Base-by-base conservation (phyloP, 2,888 invertebrate genomes). In the Melanotus villosus region DNA sequence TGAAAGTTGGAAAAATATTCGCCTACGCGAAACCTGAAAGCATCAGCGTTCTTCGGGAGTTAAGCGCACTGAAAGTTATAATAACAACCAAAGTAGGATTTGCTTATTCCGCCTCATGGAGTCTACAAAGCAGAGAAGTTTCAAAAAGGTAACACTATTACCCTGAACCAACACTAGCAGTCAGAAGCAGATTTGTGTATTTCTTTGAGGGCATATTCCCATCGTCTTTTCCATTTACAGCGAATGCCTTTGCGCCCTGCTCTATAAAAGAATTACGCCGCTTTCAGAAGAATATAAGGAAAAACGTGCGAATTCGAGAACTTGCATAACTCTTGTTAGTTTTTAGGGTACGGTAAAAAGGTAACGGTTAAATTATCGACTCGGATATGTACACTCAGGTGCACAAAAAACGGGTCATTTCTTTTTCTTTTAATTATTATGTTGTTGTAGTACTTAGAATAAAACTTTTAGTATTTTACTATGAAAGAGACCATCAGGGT, bases 1-100 rank as follows among this genome's bases (percentile, higher is more conserved):
- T 26, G 64, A 64, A 65, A 47, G 57, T 65, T 57, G 18, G 26
- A 65, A 65, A 65, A 65, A 65, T 50, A 57, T 57, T 65, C 50
- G 65, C 45, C 57, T 47, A 34, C 47, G 19, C n/a, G 23, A 45
- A 65, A 65, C 23, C 50, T 65, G 50, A 65, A 65, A 65, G 65
- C 65, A 58, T 65, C 30, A 45, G 38, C 65, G 57, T 65, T 58
- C 38, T 65, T 65, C 57, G 45, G 57, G 65, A 71, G 59, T 66
- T 70, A 60, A 62, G 59, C 57, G 70, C 65, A 63, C 57, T 65
- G 63, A 72, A 73, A 72, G 73, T 72, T 73, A 58, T 65, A 73
- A 72, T 73, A 73, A 73, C 68, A 73, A 69, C 71, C 58, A 59
- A 69, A 72, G 73, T 66, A 68, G 68, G 72, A 73, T 73, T 73